These are phyloP conservation scores for Brachionus koreanus DNA, from an alignment of 1,140 invertebrate genomes.

Conservation along the genomic window DNA sequence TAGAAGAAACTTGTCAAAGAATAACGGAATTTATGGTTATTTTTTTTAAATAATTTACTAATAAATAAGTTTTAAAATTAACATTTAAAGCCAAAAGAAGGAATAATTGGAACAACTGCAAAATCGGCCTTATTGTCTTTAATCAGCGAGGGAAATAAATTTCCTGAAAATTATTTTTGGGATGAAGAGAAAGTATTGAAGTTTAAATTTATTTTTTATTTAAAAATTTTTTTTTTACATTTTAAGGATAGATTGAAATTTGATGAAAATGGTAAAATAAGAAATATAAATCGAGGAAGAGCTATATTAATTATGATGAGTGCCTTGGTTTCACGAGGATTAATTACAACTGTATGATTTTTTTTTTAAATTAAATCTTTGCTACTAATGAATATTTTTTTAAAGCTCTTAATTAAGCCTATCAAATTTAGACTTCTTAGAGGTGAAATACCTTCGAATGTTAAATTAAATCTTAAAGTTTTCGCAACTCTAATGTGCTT, in stretches of 20 bases:
- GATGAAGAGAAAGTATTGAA: conserved; percentile 21
- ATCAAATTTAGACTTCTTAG: conserved; percentile 35
- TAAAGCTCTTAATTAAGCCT: conserved; percentile 37
- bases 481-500: conserved; percentile 33
- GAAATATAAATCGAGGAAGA: conserved; percentile 37
- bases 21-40: conserved; percentile 41
- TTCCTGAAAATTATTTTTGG: conserved; percentile 43
- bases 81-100: conserved; percentile 1
- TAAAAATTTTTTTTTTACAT: not conserved
- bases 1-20: conserved; percentile 38
- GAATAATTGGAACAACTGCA: conserved; percentile 30
- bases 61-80: not conserved
- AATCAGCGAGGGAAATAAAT: conserved; percentile 38
- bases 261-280: conserved; percentile 41
- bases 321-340: conserved; percentile 19
- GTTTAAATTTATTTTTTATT: not conserved
- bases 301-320: conserved; percentile 37
- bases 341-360: conserved; percentile 1
- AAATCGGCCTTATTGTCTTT: conserved; percentile 20
- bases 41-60: not conserved
- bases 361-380: not conserved
- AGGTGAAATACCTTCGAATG: not conserved
- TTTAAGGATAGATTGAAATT: conserved; percentile 22
- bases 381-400: not conserved
- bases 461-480: conserved; percentile 31